Evolutionary conservation across 2,797 vertebrate genomes (phyloP).

Genomic region (Austrolebias charrua): DNA sequence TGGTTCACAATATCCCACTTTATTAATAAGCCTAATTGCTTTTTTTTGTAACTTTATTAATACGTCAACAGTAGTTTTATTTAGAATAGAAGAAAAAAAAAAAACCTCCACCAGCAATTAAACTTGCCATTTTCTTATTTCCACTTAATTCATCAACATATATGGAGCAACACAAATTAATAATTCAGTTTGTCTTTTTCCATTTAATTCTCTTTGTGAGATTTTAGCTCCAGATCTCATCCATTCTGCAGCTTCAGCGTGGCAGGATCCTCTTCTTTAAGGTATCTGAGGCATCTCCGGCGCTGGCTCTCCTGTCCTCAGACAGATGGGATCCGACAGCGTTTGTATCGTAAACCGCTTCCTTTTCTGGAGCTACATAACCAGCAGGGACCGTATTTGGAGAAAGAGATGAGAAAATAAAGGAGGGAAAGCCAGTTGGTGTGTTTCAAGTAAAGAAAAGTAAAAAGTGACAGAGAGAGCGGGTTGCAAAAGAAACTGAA

Average conservation of each 20-base stretch:
- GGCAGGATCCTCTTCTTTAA: slow-evolving; percentile 13
- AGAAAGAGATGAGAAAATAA: slow-evolving; percentile 37
- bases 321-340: slow-evolving; percentile 32
- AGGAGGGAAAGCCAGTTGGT: slow-evolving; percentile 5
- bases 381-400: slow-evolving; percentile 35
- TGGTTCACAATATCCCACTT: too few species aligned
- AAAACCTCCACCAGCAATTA: too few species aligned
- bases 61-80: too few species aligned
- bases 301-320: slow-evolving; percentile 17
- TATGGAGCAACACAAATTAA: too few species aligned
- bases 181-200: too few species aligned
- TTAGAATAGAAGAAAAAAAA: too few species aligned
- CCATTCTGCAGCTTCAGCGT: background rate
- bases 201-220: background rate
- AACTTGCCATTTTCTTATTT: too few species aligned
- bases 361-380: slow-evolving; percentile 33
- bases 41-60: too few species aligned
- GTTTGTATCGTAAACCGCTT: slow-evolving; percentile 34
- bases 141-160: too few species aligned
- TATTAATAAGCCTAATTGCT: too few species aligned
- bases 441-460: slow-evolving; percentile 8
- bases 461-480: background rate
- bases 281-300: slow-evolving; percentile 43
- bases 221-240: background rate
- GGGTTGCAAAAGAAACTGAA: slow-evolving; percentile 11